Conservation (phyloP, 1,140 invertebrate genomes). For the Sitobion miscanthi region DNA sequence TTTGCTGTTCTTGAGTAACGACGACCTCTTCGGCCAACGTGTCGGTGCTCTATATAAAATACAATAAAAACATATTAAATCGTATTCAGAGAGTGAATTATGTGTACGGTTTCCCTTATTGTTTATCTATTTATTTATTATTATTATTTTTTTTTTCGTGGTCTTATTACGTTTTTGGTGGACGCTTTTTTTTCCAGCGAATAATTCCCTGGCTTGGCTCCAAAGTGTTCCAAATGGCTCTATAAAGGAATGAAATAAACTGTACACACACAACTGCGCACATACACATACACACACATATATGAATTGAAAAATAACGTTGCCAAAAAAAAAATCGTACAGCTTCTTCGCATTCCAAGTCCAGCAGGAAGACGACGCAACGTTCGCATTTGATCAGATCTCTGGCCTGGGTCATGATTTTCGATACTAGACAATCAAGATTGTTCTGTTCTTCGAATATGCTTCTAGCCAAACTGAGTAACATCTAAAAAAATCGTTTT, state of each 20-base stretch:
- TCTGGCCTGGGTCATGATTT: conserved; percentile 95
- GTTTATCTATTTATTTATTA: not conserved
- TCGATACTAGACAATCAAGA: conserved; percentile 89
- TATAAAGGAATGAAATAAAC: not conserved
- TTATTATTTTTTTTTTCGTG: not conserved
- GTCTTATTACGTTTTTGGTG: conserved; percentile 46
- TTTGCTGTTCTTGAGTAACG: conserved; percentile 15
- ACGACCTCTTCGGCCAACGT: not conserved
- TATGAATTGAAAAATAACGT: conserved; percentile 36
- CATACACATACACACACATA: not conserved
- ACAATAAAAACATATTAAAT: not conserved
- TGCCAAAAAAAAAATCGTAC: conserved; percentile 64
- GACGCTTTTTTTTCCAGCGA: conserved; percentile 42
- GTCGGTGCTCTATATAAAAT: conserved; percentile 30
- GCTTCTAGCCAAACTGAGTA: conserved; percentile 83
- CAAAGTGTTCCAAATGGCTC: conserved; percentile 54
- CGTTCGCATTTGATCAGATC: conserved; percentile 91
- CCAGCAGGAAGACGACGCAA: conserved; percentile 87
- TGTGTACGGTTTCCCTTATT: not conserved
- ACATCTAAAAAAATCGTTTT: conserved; percentile 68
- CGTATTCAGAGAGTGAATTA: not conserved
- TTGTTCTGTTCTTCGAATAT: conserved; percentile 95
- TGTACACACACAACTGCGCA: not conserved
- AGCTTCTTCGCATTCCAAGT: conserved; percentile 84
- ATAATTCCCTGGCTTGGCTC: conserved; percentile 52